Percentiles rank a stretch among this genome's conserved stretches.
Conservation (phyloP, 2,113 vertebrate genomes). For the Microtus oregoni region DNA sequence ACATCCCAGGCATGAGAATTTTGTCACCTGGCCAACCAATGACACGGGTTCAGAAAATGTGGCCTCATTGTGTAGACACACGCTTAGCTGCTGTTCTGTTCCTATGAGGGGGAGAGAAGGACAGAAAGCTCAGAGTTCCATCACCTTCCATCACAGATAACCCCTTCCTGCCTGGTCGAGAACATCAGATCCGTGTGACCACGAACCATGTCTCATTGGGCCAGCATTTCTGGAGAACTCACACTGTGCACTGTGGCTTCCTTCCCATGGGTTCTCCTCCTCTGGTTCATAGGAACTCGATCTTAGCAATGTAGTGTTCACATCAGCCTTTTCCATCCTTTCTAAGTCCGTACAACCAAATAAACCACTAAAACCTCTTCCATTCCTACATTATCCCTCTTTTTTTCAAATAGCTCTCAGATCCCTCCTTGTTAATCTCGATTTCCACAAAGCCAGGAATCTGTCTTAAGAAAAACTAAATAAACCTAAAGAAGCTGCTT, state of each 20-base stretch:
- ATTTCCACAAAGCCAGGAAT: not conserved
- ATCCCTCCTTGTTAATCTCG: not conserved
- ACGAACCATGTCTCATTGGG: accelerated
- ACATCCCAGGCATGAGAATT: not conserved
- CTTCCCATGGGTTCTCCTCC: not conserved
- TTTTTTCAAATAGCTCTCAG: not conserved
- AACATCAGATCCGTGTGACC: not conserved
- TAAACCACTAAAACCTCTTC: not conserved
- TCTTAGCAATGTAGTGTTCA: not conserved
- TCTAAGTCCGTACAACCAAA: not conserved
- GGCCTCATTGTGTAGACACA: not conserved
- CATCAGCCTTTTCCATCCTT: not conserved
- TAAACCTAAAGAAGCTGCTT: not conserved
- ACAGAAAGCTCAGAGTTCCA: not conserved
- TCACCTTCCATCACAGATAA: not conserved
- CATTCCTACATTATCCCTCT: not conserved
- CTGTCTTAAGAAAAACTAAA: not conserved
- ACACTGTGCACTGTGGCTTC: too few relatives aligned
- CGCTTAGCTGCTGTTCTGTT: not conserved
- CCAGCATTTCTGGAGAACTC: not conserved
- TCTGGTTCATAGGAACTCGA: not conserved
- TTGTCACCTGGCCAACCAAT: not conserved
- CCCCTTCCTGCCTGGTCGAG: not conserved
- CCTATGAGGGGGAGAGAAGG: not conserved
- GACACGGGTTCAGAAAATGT: not conserved